Percentiles rank a stretch among this genome's conserved stretches.
Conservation (phyloP, 2,888 invertebrate species). For the Lutraria lutraria region DNA sequence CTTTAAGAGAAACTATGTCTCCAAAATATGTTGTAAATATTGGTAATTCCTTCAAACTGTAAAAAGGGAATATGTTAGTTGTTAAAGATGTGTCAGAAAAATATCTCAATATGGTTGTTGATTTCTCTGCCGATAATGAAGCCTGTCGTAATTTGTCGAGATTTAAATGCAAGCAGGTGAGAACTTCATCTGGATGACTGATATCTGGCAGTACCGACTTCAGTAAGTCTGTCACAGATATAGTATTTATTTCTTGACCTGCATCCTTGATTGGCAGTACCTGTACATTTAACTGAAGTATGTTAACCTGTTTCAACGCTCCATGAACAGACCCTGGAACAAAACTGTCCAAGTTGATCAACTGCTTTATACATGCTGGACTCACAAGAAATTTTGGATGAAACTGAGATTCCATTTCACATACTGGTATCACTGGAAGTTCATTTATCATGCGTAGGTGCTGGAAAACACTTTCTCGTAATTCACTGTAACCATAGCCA, state of each 20-base stretch:
- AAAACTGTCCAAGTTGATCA: conserved; percentile 21
- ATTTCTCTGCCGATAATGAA: not conserved
- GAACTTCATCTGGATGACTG: not conserved
- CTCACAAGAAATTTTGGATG: not conserved
- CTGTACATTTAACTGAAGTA: not conserved
- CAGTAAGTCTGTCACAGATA: not conserved
- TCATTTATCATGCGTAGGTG: not conserved
- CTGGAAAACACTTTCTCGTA: not conserved
- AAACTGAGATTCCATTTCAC: too few relatives aligned
- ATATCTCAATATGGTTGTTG: conserved; percentile 17
- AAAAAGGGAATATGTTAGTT: too few relatives aligned
- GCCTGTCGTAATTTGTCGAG: not conserved
- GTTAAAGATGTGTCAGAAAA: not conserved
- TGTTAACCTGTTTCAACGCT: not conserved
- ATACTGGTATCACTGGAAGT: not conserved
- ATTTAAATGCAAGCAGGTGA: conserved; percentile 39
- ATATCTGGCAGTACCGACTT: conserved; percentile 16
- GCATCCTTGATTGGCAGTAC: not conserved
- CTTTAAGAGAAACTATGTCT: not conserved
- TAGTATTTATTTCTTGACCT: too few relatives aligned
- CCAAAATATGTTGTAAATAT: conserved; percentile 5
- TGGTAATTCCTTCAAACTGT: not conserved
- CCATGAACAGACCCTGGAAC: not conserved
- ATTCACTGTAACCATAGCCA: not conserved
- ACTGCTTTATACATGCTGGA: not conserved